phyloP scores from a whole-genome alignment of 2,113 vertebrate genomes.

The Neodon shergylaensis region DNA sequence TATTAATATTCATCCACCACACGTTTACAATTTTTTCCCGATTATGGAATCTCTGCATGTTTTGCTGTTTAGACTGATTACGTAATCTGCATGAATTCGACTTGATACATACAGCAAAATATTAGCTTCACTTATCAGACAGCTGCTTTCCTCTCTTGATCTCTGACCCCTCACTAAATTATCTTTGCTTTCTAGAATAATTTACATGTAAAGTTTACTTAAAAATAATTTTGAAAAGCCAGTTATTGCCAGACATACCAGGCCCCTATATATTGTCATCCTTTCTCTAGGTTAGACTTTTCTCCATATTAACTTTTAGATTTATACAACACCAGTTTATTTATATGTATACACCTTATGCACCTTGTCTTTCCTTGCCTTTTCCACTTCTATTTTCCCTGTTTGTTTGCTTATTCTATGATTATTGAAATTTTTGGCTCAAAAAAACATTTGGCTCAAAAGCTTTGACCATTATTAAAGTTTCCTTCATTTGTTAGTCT shows the following conservation, averaged over 20 bases:
- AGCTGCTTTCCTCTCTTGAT: not conserved
- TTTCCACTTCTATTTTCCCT: not conserved
- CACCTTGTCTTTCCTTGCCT: not conserved
- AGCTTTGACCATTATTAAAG: not conserved
- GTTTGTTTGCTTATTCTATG: not conserved
- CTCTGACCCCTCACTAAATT: not conserved
- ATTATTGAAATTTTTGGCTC: not conserved
- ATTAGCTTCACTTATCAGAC: not conserved
- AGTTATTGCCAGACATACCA: not conserved
- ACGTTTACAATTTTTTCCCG: not conserved
- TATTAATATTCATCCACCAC: not conserved
- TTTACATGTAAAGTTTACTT: not conserved
- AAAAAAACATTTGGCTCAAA: not conserved
- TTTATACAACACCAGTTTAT: not conserved
- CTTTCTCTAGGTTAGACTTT: not conserved
- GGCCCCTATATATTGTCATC: not conserved
- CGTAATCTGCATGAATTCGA: not conserved
- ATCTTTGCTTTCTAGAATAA: slow-evolving; percentile 8
- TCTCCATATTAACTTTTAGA: not conserved
- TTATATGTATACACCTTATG: fast-evolving
- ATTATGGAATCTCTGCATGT: not conserved
- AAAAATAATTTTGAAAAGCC: not conserved
- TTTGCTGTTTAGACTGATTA: not conserved
- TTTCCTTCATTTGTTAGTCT: not conserved
- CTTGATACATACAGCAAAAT: not conserved